Base-by-base conservation (phyloP, 2,888 invertebrate genomes). In the Sycophila texana region DNA sequence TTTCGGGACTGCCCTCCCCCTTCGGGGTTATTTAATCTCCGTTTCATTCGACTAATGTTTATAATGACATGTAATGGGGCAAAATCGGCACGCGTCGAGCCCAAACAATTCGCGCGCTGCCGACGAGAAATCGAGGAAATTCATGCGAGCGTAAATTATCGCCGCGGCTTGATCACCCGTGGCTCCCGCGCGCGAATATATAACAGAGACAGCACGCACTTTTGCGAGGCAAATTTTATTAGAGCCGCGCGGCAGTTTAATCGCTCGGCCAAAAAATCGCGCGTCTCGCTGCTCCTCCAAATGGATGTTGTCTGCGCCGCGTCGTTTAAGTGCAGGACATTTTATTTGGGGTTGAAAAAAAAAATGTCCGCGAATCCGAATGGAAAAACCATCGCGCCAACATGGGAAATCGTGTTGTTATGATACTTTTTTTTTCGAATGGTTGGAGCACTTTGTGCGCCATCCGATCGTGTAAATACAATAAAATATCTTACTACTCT, bases 261-360 rank as follows among this genome's bases (percentile, higher is more conserved):
- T 67, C 61, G 53, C 53, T 75, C 60, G 53, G 68, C 60, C 74
- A 61, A 75, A 75, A 75, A 75, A 75, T 68, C 51, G 60, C 13
- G 53, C 61, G 53, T 39, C 53, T 61, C 68, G 22, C 53, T 53
- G 60, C 30, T 1, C 60, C 58, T 30, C 55, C 66, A 58, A 67
- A 75, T 61, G 60, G 30, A 39, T 60, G 49, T 7, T 18, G 12
- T 30, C n/a, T 12, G 49, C 63, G 1, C 22, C n/a, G n/a, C 14
- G 10, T 18, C 61, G 39, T 39, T 39, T 39, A 39, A 7, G 39
- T 13, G 55, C 47, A 47, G 57, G 22, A 65, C 57, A 57, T 74
- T 74, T 74, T 74, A 74, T 65, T 74, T 18, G 10, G 39, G 39
- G 58, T 12, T 13, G 61, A 30, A 53, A 72, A 72, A 72, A 72